These are phyloP conservation scores for Spermophilus dauricus DNA, from an alignment of 2,113 vertebrate species.

Conservation along the genomic window DNA sequence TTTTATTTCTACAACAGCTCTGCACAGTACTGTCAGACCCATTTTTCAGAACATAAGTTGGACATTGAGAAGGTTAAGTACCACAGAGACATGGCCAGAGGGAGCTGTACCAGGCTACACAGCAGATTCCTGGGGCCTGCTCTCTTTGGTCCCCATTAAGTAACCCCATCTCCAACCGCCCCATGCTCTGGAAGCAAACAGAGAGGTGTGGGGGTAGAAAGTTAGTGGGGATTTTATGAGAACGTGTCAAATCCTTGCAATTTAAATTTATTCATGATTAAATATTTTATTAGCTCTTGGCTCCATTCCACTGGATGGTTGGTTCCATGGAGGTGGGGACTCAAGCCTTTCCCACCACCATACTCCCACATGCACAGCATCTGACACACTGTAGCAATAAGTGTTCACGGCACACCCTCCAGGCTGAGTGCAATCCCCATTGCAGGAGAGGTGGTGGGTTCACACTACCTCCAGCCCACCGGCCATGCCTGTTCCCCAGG, in stretches of 20 bases:
- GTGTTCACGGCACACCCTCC: background rate
- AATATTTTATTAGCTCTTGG: background rate
- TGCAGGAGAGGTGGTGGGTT: background rate
- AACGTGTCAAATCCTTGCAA: background rate
- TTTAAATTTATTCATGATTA: background rate
- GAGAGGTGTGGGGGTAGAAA: background rate
- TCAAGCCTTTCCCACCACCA: rapidly evolving
- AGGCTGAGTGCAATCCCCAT: background rate
- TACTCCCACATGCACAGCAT: background rate
- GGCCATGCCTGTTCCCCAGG: background rate
- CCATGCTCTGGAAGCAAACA: background rate
- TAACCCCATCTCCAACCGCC: background rate
- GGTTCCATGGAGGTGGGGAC: background rate
- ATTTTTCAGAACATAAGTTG: background rate
- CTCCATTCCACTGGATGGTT: rapidly evolving
- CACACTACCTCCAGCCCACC: rapidly evolving
- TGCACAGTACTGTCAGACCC: background rate
- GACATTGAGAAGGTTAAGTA: background rate
- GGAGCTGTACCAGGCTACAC: too few species aligned
- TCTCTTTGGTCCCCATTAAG: background rate
- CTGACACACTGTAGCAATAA: background rate
- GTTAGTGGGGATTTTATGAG: background rate
- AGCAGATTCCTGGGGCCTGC: background rate
- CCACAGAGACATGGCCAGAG: background rate
- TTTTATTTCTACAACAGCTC: background rate